Evolutionary conservation across 2,113 vertebrate species (phyloP).

Genomic region (Piaya cayana): DNA sequence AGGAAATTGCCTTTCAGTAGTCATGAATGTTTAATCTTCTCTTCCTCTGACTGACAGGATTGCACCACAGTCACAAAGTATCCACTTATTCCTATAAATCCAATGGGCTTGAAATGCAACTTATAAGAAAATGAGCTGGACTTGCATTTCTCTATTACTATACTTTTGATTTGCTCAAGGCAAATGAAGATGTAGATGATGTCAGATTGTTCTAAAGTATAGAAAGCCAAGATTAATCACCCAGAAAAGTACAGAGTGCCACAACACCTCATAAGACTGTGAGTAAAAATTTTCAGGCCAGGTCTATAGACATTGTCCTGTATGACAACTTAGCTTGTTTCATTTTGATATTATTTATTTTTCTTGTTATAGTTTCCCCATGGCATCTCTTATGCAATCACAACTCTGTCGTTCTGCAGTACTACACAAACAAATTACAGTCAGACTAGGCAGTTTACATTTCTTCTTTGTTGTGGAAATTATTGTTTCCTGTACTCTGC

Average conservation of each 20-base stretch:
- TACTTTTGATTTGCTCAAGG: not conserved
- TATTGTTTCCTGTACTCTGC: not conserved
- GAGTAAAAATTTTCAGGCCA: not conserved
- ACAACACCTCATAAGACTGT: not conserved
- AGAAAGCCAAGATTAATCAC: not conserved
- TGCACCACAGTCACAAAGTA: not conserved
- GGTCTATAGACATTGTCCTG: not conserved
- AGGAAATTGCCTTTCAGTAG: constrained; percentile 40
- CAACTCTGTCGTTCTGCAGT: not conserved
- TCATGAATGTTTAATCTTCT: constrained; percentile 18
- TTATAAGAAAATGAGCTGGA: not conserved
- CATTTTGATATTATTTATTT: not conserved
- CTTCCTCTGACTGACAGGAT: not conserved
- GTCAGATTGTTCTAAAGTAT: not conserved
- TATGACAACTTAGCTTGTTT: not conserved
- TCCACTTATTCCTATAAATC: not conserved
- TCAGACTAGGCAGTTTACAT: not conserved
- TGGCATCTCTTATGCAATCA: not conserved
- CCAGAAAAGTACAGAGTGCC: not conserved
- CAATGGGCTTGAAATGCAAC: not conserved
- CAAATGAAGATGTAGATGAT: not conserved
- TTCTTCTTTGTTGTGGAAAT: not conserved
- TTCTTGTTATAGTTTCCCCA: not conserved
- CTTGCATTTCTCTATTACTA: not conserved
- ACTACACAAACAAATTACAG: not conserved